Evolutionary conservation across 1,140 invertebrate genomes (phyloP).

Genomic region (Drosophila virilis): DNA sequence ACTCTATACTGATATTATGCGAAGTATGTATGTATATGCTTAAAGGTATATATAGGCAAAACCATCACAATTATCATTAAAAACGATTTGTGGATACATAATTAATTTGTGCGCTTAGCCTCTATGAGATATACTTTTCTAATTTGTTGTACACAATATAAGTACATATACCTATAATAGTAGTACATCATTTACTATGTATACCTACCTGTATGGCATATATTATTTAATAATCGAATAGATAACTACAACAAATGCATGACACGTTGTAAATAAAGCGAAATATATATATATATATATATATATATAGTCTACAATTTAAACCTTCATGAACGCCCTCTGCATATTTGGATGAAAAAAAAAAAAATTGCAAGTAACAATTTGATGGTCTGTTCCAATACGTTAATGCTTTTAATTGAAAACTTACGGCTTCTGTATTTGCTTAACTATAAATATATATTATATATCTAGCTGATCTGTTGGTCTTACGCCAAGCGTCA

Average conservation of each 20-base stretch:
- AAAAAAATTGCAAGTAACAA: not conserved
- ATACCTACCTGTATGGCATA: conserved; percentile 41
- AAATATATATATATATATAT: conserved; percentile 43
- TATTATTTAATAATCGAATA: conserved; percentile 57
- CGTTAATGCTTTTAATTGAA: not conserved
- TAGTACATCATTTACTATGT: conserved; percentile 21
- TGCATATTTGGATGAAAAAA: conserved; percentile 1
- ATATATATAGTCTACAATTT: conserved; percentile 32
- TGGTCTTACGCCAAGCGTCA: conserved; percentile 34
- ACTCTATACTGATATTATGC: conserved; percentile 18
- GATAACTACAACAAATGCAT: conserved; percentile 47
- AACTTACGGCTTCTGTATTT: not conserved
- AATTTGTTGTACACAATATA: conserved; percentile 36
- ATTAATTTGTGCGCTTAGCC: conserved; percentile 46
- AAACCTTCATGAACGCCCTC: not conserved
- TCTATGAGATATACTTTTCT: conserved; percentile 48
- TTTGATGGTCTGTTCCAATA: not conserved
- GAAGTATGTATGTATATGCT: conserved; percentile 24
- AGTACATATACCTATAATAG: conserved; percentile 2
- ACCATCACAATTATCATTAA: conserved; percentile 40
- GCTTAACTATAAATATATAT: not conserved
- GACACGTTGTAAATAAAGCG: conserved; percentile 69
- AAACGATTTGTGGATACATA: conserved; percentile 33
- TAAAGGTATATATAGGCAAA: conserved; percentile 17
- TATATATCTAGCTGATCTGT: not conserved